phyloP scores from a whole-genome alignment of 2,888 invertebrate genomes.

The Rosalia funebris region DNA sequence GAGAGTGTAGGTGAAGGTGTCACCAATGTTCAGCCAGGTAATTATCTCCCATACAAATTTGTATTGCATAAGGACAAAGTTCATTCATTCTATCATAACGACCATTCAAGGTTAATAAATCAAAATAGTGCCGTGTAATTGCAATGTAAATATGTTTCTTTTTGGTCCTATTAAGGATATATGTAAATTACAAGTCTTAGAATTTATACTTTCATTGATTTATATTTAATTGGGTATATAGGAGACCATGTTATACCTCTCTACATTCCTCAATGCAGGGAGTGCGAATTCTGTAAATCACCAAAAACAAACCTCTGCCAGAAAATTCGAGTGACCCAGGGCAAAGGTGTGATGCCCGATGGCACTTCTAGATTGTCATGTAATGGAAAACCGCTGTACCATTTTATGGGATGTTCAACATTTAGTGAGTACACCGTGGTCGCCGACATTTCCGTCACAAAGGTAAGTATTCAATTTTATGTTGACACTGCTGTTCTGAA shows the following conservation, averaged over 20 bases:
- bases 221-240: too few relatives aligned
- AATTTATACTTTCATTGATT: too few relatives aligned
- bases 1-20: constrained; percentile 96
- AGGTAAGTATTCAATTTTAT: constrained; percentile 69
- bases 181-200: too few relatives aligned
- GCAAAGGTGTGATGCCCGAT: constrained; percentile 91
- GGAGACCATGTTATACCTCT: constrained; percentile 97
- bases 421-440: constrained; percentile 96
- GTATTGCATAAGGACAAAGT: too few relatives aligned
- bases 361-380: constrained; percentile 87
- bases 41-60: too few relatives aligned
- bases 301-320: constrained; percentile 97
- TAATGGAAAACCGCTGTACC: constrained; percentile 81
- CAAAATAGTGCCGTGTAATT: too few relatives aligned
- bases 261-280: constrained; percentile 95
- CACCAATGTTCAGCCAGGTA: constrained; percentile 82
- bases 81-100: too few relatives aligned
- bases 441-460: constrained; percentile 93
- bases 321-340: constrained; percentile 88
- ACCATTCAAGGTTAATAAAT: too few relatives aligned
- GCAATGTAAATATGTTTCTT: too few relatives aligned
- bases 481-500: background rate
- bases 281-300: constrained; percentile 95
- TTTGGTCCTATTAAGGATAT: too few relatives aligned
- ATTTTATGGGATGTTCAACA: constrained; percentile 98